Percentiles rank a stretch among this genome's conserved stretches.
These are phyloP conservation scores for Dendrocincla fuliginosa DNA, from an alignment of 2,797 vertebrate species.

Conservation along the genomic window DNA sequence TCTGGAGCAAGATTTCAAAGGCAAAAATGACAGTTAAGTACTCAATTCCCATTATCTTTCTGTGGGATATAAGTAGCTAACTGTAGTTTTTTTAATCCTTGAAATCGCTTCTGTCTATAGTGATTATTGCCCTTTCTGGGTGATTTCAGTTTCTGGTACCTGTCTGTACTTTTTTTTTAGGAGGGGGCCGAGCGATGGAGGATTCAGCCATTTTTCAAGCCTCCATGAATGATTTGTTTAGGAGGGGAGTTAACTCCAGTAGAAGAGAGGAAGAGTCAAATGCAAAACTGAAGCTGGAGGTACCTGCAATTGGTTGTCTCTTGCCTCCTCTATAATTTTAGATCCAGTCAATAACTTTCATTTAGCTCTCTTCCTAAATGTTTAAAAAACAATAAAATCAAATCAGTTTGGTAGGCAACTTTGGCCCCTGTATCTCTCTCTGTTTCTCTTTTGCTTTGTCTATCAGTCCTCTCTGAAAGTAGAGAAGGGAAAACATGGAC, in stretches of 20 bases:
- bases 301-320: slow-evolving; percentile 69
- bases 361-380: slow-evolving; percentile 59
- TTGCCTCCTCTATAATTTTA: slow-evolving; percentile 69
- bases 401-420: neutral
- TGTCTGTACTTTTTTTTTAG: slow-evolving; percentile 75
- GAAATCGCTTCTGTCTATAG: slow-evolving; percentile 49
- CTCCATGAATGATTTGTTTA: slow-evolving; percentile 75
- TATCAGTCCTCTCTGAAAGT: neutral
- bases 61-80: slow-evolving; percentile 10
- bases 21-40: neutral
- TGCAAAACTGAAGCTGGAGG: slow-evolving; percentile 69
- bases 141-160: slow-evolving; percentile 72
- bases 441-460: slow-evolving; percentile 1
- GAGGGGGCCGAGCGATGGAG: slow-evolving; percentile 69
- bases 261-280: slow-evolving; percentile 74
- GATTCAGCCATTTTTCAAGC: slow-evolving; percentile 76
- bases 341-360: slow-evolving; percentile 7
- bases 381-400: slow-evolving; percentile 15
- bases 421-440: slow-evolving; percentile 6
- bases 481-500: neutral
- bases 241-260: slow-evolving; percentile 73
- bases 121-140: slow-evolving; percentile 64
- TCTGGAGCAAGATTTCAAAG: slow-evolving; percentile 42
- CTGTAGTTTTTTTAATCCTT: slow-evolving; percentile 42
- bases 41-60: neutral